A percentile compares a stretch with the other conserved stretches of the same genome.
phyloP scores from a whole-genome alignment of 2,113 vertebrate species.

The Cavia porcellus region DNA sequence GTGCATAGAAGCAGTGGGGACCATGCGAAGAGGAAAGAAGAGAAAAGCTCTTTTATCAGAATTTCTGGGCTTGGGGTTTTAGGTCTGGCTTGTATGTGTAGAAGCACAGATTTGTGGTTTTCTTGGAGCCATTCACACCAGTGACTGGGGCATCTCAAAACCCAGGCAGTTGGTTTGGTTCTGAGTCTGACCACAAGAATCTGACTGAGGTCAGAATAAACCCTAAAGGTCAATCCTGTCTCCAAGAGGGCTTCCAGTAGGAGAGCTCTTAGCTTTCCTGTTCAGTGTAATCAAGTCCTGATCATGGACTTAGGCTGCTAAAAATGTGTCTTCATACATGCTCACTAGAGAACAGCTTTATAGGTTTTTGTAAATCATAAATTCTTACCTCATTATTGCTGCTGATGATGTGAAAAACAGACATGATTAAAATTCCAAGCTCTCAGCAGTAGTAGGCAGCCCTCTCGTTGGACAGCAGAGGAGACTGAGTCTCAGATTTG shows the following conservation, averaged over 20 bases:
- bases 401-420: background rate
- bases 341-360: background rate
- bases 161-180: slow-evolving; percentile 42
- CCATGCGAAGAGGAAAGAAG: background rate
- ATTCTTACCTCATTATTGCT: background rate
- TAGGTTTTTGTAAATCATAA: background rate
- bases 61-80: background rate
- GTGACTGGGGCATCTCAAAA: slow-evolving; percentile 42
- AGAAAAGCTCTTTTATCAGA: background rate
- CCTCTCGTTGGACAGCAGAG: background rate
- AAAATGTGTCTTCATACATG: background rate
- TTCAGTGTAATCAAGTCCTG: background rate
- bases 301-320: background rate
- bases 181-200: slow-evolving; percentile 68
- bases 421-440: background rate
- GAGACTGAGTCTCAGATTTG: background rate
- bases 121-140: background rate
- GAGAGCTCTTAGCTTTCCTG: background rate
- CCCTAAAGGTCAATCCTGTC: slow-evolving; percentile 12
- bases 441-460: background rate
- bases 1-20: background rate
- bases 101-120: slow-evolving; percentile 31
- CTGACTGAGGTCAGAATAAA: slow-evolving; percentile 11
- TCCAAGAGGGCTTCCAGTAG: background rate
- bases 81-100: background rate